Conservation (phyloP, 2,888 invertebrate species). For the Xestia sexstrigata region DNA sequence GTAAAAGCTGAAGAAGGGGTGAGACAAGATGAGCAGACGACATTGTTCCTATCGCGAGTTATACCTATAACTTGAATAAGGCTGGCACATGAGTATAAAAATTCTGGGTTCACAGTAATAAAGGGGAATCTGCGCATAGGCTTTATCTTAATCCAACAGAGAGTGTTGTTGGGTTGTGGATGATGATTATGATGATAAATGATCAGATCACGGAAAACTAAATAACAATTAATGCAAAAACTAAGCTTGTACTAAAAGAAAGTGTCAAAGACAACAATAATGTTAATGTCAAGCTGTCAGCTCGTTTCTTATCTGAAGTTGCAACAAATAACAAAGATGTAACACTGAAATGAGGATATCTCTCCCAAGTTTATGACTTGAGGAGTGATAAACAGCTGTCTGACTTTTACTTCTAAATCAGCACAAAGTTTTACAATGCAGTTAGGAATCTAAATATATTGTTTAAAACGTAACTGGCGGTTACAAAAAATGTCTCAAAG, state of each 20-base stretch:
- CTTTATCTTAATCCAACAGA: not conserved
- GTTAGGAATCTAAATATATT: not conserved
- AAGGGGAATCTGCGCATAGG: not conserved
- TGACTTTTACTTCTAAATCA: slow-evolving; percentile 15
- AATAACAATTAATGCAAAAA: not conserved
- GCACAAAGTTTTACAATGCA: slow-evolving; percentile 6
- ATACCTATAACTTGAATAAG: not conserved
- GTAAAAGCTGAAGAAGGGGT: not conserved
- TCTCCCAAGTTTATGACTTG: slow-evolving; percentile 37
- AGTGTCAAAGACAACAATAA: slow-evolving; percentile 9
- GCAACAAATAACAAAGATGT: slow-evolving; percentile 35
- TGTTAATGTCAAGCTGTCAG: slow-evolving; percentile 20
- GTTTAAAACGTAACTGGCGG: not conserved
- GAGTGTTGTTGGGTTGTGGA: not conserved
- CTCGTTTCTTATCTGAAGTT: slow-evolving; percentile 13
- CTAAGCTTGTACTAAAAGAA: slow-evolving; percentile 4
- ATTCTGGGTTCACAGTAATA: not conserved
- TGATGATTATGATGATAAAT: not conserved
- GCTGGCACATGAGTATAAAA: not conserved
- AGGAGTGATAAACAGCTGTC: slow-evolving; percentile 24
- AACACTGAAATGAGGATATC: slow-evolving; percentile 37
- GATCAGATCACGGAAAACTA: not conserved
- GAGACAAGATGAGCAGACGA: not conserved
- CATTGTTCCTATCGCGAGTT: not conserved
- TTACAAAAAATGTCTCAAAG: not conserved